Base-by-base conservation (phyloP, 2,113 vertebrate genomes). In the Pteropus alecto region DNA sequence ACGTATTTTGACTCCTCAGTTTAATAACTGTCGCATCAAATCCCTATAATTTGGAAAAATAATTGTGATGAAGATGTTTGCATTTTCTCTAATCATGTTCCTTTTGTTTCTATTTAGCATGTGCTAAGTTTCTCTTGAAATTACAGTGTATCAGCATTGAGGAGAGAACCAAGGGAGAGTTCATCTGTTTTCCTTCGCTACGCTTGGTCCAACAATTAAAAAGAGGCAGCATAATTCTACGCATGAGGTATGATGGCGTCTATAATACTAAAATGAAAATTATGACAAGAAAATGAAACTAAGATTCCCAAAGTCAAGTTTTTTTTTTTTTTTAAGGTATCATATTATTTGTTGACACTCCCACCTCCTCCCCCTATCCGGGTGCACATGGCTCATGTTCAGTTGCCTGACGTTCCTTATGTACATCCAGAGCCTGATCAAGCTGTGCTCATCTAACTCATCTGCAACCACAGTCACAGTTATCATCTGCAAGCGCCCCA, bases 21-120 rank as follows among this genome's bases (percentile, higher is more conserved):
- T 86, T 91, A 93, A 89, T 98, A 96, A 96, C 43, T 83, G 73
- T 94, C 61, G 61, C 14, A 70, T 95, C 35, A 87, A 97, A 96
- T 74, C 88, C 88, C 82, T 97, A 5, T 93, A 96, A 97, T 97
- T 97, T 97, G 61, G 43, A 54, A 91, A 96, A 92, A 68, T 91
- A 95, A 97, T 96, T 93, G 82, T 93, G 67, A 96, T 93, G 93
- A 96, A 93, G 73, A 82, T 71, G 89, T 85, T 97, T 93, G n/a
- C 43, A 92, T 88, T 95, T 96, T 96, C 82, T 97, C 63, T 94
- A 94, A 95, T 97, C 85, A 86, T 90, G 93, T 97, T 91, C 21
- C 70, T 87, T 94, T 97, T 95, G 38, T 93, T 94, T 58, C 67
- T 86, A 58, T 68, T 85, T 89, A 89, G 73, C 38, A 48, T 46